phyloP scores from a whole-genome alignment of 1,140 invertebrate species.

The Luehdorfia chinensis region DNA sequence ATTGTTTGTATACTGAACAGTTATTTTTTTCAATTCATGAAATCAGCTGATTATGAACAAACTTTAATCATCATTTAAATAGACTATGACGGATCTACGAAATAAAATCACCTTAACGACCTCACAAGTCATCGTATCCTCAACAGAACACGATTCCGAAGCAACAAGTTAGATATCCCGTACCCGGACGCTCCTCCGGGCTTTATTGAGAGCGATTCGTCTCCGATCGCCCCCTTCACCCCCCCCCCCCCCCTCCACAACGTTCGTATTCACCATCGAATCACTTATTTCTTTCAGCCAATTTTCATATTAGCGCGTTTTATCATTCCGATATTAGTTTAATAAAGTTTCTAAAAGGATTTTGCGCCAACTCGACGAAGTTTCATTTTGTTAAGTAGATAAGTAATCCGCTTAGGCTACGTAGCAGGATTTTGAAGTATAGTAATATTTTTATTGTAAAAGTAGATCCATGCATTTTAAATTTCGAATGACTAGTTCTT shows the following conservation, averaged over 20 bases:
- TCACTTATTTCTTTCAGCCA: slow-evolving; percentile 18
- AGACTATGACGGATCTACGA: too few species aligned
- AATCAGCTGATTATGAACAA: too few species aligned
- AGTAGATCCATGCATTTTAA: too few species aligned
- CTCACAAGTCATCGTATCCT: slow-evolving; percentile 2
- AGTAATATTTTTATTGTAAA: too few species aligned
- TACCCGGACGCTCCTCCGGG: slow-evolving; percentile 36
- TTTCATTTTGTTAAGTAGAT: slow-evolving; percentile 31
- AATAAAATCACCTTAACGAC: too few species aligned
- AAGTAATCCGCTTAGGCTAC: slow-evolving; percentile 21
- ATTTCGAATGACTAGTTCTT: too few species aligned
- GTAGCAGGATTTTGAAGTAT: too few species aligned
- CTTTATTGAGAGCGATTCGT: slow-evolving; percentile 48
- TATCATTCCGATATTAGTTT: slow-evolving; percentile 27
- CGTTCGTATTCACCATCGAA: slow-evolving; percentile 10
- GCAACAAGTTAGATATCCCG: slow-evolving; percentile 58
- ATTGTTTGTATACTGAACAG: too few species aligned
- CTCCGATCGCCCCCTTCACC: slow-evolving; percentile 30
- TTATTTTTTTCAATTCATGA: too few species aligned
- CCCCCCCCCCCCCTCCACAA: slow-evolving; percentile 22
- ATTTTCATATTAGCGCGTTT: slow-evolving; percentile 32
- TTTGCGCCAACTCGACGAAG: slow-evolving; percentile 20
- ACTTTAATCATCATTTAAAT: too few species aligned
- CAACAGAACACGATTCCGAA: slow-evolving; percentile 22
- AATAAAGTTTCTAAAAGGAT: slow-evolving; percentile 19